Evolutionary conservation across 2,797 vertebrate species (phyloP), one percentile per base, ranked within the genome.

Genomic region (Amniataba percoides): DNA sequence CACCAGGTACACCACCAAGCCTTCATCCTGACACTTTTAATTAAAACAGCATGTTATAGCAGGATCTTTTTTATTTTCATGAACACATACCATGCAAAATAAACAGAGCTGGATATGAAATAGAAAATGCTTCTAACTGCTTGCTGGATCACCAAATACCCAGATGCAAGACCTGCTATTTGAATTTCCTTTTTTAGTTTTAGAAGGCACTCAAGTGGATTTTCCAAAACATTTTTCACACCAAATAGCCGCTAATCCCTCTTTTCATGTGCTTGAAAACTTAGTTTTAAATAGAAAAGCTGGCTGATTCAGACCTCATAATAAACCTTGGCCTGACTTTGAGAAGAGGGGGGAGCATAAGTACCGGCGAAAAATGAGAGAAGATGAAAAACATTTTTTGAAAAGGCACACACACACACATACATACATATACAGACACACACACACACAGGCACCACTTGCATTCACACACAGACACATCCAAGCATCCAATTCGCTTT

Each of bases 201-300:
- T 74, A 72, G 60, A 82, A 80, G 39, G 59, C 78, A 77, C 78
- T 82, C 58, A 76, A 86, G 77, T 85, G 78, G 74, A 87, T 83
- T 90, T 89, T 79, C 52, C 51, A 34, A 80, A 89, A 87, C 31
- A 81, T 82, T 80, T 91, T 83, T 83, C 71, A 67, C 78, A 76
- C 58, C 48, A 86, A 88, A 92, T 77, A 82, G 52, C 52, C 19
- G 2, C 67, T 82, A 92, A 93, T 90, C 82, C 88, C 42, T 72
- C 82, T 80, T 88, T 92, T 92, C 81, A 87, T 62, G 61, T 74
- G 58, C 83, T 74, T 85, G 65, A 84, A 90, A 90, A 83, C 62
- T 66, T 86, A 61, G 61, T 86, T 89, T 81, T 59, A 42, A 87
- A 90, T 82, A 69, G 77, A 87, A 77, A 68, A 51, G 52, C 62